These are phyloP conservation scores for Lepidothrix coronata DNA, from an alignment of 2,113 vertebrate genomes.

Conservation along the genomic window DNA sequence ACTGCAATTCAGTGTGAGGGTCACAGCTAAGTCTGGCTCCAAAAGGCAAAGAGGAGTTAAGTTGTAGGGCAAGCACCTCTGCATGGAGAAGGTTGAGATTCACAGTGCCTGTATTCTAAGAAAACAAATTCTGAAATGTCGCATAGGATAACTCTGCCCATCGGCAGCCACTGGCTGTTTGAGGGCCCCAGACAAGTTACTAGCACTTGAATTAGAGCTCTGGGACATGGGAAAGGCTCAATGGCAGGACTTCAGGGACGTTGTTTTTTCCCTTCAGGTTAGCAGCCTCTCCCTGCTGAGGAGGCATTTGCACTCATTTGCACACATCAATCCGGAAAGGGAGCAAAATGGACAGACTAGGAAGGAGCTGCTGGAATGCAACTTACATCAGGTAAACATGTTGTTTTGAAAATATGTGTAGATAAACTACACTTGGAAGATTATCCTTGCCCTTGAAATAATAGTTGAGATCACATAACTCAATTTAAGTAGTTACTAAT, in stretches of 20 bases:
- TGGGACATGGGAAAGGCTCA: background rate
- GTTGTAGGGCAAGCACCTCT: background rate
- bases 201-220: background rate
- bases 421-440: background rate
- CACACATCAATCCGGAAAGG: background rate
- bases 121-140: background rate
- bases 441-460: background rate
- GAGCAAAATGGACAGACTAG: background rate
- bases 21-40: background rate
- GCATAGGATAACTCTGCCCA: background rate
- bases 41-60: background rate
- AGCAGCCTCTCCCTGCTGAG: background rate
- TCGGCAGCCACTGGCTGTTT: background rate
- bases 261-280: background rate
- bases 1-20: background rate
- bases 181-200: background rate
- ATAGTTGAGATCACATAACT: background rate
- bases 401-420: background rate
- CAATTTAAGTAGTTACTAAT: background rate
- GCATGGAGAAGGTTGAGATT: background rate
- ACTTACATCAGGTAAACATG: background rate
- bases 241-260: background rate
- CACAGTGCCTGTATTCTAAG: background rate
- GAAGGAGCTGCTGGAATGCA: background rate
- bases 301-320: background rate